A percentile compares a stretch with the other conserved stretches of the same genome.
phyloP scores from a whole-genome alignment of 2,113 vertebrate species.

The Strigops habroptila region DNA sequence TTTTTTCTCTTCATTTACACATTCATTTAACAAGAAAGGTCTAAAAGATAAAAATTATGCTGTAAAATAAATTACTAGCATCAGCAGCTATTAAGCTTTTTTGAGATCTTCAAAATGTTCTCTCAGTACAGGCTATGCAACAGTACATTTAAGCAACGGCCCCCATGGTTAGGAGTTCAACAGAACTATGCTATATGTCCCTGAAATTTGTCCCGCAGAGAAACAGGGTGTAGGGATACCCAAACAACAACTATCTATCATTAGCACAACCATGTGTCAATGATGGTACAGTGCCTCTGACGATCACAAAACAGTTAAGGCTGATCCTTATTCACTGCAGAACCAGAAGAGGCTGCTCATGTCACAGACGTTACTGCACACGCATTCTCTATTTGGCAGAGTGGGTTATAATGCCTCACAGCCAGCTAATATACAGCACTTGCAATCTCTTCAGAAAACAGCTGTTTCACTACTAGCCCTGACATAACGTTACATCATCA shows the following conservation, averaged over 20 bases:
- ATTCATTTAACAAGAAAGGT: neutral
- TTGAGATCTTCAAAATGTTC: neutral
- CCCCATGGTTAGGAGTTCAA: neutral
- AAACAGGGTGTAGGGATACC: neutral
- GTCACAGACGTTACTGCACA: neutral
- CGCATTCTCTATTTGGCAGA: neutral
- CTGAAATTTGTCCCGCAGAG: neutral
- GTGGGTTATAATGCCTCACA: fast-evolving
- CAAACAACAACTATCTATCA: neutral
- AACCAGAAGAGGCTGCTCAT: slow-evolving; percentile 34
- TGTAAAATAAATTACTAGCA: neutral
- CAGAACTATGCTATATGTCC: neutral
- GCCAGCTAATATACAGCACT: neutral
- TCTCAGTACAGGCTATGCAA: neutral
- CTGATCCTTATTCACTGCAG: neutral
- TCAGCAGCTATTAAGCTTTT: neutral
- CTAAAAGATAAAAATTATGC: neutral
- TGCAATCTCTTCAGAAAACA: neutral
- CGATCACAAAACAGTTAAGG: neutral
- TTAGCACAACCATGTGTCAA: neutral
- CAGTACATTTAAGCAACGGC: neutral
- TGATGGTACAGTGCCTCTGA: fast-evolving
- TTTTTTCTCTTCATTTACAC: neutral
- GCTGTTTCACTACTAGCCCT: neutral
- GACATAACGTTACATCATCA: neutral